These are phyloP conservation scores for Cremastobaeus sp. DNA, from an alignment of 2,888 invertebrate species.

Conservation along the genomic window DNA sequence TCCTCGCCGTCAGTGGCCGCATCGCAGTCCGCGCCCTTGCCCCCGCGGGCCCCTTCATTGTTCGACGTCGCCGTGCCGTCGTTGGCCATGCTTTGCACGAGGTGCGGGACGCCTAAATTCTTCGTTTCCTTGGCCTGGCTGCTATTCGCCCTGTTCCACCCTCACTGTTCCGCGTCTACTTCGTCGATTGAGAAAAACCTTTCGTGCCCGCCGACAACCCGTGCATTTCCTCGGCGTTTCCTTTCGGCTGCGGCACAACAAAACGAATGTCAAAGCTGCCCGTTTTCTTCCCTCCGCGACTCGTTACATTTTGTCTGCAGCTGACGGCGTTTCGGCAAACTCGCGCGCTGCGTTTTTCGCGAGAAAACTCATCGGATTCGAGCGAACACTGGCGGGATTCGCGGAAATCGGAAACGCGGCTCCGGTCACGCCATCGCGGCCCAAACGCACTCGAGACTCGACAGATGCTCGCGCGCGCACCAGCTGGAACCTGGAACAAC, in stretches of 20 bases:
- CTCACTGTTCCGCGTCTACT: not conserved
- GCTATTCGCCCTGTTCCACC: not conserved
- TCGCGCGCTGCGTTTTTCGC: too few relatives aligned
- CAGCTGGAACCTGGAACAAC: conserved; percentile 49
- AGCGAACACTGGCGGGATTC: not conserved
- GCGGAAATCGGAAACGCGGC: conserved; percentile 12
- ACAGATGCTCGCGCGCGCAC: conserved; percentile 40
- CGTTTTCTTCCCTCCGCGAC: too few relatives aligned
- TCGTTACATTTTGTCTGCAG: too few relatives aligned
- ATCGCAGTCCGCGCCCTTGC: conserved; percentile 62
- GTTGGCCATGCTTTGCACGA: conserved; percentile 70
- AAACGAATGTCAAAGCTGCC: too few relatives aligned
- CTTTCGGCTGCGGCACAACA: too few relatives aligned
- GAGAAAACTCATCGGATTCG: too few relatives aligned
- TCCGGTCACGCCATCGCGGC: conserved; percentile 42
- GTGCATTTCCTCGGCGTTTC: too few relatives aligned
- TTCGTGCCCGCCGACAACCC: too few relatives aligned
- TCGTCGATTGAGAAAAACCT: too few relatives aligned
- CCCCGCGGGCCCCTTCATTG: conserved; percentile 69
- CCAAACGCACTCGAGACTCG: conserved; percentile 25
- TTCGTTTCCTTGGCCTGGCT: not conserved
- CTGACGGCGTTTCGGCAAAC: too few relatives aligned
- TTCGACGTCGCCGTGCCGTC: conserved; percentile 69
- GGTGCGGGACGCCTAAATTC: conserved; percentile 21
- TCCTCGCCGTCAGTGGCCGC: conserved; percentile 53